These are phyloP conservation scores for Harpagifer antarcticus DNA, from an alignment of 2,797 vertebrate species.

Conservation along the genomic window DNA sequence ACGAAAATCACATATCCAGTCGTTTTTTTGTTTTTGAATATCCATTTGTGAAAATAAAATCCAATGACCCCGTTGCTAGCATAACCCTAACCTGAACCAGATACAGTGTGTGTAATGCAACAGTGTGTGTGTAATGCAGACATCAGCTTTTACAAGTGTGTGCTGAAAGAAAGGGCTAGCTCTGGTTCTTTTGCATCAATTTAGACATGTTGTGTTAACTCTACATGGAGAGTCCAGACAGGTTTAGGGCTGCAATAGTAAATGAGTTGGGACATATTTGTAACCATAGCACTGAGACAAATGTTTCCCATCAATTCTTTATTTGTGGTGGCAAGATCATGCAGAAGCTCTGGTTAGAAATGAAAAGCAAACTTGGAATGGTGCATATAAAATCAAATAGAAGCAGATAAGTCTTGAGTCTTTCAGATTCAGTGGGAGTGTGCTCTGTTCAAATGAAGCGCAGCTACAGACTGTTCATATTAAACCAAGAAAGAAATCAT, in stretches of 20 bases:
- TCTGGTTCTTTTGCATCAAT: too few species aligned
- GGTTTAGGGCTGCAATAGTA: not conserved
- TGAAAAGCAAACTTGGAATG: constrained; percentile 50
- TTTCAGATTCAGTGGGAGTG: constrained; percentile 16
- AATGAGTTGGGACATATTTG: not conserved
- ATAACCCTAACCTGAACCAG: too few species aligned
- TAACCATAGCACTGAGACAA: constrained; percentile 45
- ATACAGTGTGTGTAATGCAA: too few species aligned
- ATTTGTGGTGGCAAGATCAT: constrained; percentile 79
- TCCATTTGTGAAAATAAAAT: too few species aligned
- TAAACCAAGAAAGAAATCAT: constrained; percentile 45
- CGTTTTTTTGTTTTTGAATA: too few species aligned
- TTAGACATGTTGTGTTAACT: not conserved
- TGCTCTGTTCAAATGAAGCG: constrained; percentile 54
- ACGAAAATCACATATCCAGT: too few species aligned
- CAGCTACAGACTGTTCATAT: constrained; percentile 64
- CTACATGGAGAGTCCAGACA: too few species aligned
- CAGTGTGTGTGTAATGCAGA: too few species aligned
- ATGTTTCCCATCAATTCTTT: constrained; percentile 75
- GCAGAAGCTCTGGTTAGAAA: constrained; percentile 65
- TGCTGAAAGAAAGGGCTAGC: too few species aligned
- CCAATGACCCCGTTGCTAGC: too few species aligned
- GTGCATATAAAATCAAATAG: constrained; percentile 34
- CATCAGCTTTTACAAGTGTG: too few species aligned
- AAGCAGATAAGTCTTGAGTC: constrained; percentile 28